These are phyloP conservation scores for Paramisgurnus dabryanus DNA, from an alignment of 2,113 vertebrate species.

Conservation along the genomic window DNA sequence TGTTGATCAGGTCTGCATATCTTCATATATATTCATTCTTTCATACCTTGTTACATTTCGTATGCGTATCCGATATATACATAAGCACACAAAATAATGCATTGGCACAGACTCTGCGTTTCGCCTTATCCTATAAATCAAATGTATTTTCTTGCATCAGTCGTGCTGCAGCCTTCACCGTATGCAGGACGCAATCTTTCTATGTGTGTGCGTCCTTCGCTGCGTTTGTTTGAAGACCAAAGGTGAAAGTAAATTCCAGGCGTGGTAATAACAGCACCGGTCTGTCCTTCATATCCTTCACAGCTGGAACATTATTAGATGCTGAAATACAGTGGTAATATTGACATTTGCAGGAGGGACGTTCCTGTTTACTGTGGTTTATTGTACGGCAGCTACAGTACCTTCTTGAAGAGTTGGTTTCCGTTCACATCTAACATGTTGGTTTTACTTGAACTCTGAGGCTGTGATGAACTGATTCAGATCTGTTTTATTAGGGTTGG, in stretches of 20 bases:
- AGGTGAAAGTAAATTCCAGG: slow-evolving; percentile 27
- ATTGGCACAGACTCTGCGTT: neutral
- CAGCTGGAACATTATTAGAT: neutral
- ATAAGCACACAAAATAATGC: neutral
- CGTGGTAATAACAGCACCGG: neutral
- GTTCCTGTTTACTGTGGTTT: no score
- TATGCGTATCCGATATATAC: neutral
- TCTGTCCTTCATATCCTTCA: neutral
- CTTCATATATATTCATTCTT: neutral
- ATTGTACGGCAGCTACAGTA: no score
- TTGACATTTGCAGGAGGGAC: no score
- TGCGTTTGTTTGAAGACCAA: slow-evolving; percentile 9
- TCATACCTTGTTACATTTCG: neutral
- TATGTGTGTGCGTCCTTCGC: neutral
- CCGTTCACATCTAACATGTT: no score
- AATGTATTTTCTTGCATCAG: neutral
- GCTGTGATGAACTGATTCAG: no score
- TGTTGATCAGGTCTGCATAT: no score
- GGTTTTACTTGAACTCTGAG: no score
- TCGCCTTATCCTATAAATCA: neutral
- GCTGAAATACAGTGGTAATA: neutral
- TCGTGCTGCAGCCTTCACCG: neutral
- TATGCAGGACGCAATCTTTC: neutral
- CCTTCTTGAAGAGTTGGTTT: no score
- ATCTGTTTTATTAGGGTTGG: no score